phyloP scores from a whole-genome alignment of 2,888 invertebrate genomes.

The Sesia apiformis region DNA sequence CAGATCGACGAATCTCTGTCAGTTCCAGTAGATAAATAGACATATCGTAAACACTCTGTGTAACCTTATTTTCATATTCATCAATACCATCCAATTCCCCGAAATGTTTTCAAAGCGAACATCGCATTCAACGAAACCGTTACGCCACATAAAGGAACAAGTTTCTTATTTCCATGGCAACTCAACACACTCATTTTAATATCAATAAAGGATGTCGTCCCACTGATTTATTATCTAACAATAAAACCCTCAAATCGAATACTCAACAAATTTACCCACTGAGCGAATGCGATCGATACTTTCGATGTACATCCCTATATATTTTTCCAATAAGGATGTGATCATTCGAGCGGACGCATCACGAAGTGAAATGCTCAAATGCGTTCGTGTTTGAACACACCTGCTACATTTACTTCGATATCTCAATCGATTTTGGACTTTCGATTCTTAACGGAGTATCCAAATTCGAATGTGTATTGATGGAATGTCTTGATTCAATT shows the following conservation, averaged over 20 bases:
- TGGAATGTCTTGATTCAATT: neutral
- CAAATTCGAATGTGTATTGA: neutral
- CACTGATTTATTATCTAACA: neutral
- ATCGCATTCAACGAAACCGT: neutral
- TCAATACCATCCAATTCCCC: no score
- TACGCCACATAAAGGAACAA: neutral
- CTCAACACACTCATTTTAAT: neutral
- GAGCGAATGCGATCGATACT: constrained; percentile 14
- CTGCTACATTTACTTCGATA: constrained; percentile 11
- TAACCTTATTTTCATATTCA: no score
- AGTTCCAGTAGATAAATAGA: no score
- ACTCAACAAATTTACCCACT: constrained; percentile 7
- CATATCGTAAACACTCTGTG: no score
- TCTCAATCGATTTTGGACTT: neutral
- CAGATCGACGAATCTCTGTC: no score
- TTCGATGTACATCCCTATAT: constrained; percentile 17
- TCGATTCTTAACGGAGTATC: neutral
- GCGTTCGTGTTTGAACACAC: constrained; percentile 24
- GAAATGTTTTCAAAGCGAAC: no score
- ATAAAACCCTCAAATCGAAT: neutral
- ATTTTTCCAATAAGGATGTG: constrained; percentile 25
- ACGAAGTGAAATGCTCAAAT: constrained; percentile 19
- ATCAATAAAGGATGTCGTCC: neutral
- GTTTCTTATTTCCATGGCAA: neutral
- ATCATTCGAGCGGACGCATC: constrained; percentile 18